Evolutionary conservation across 1,140 invertebrate genomes (phyloP), one percentile per base, ranked within the genome.

Genomic region (Temnothorax nylanderi): DNA sequence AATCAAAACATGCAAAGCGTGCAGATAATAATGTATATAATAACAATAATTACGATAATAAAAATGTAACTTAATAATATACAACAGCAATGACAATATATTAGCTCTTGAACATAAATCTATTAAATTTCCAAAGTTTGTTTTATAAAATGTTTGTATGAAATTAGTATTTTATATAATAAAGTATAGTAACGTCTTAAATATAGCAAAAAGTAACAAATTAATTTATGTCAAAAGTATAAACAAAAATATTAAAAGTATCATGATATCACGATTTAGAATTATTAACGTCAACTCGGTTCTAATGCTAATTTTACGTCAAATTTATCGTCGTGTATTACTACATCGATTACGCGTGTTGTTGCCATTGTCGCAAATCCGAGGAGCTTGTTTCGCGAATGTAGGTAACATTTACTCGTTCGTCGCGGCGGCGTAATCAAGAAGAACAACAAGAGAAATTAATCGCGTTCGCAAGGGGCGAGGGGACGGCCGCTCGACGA

Each of bases 401-500:
- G 80, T 34, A 26, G 26, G 26, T 26, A 58, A 60, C 80, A 74
- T 82, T 82, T 82, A 82, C 80, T 82, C 67, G 44, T 84, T 84
- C 26, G 51, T 34, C 54, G 54, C 4, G 34, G 41, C 21, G 21
- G 44, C 69, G 69, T 74, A 84, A 84, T 84, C 69, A 84, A 84
- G 69, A 75, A 41, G 80, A 75, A 84, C 67, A 82, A 82, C 69
- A 74, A 41, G 54, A 75, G 80, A 60, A 84, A 84, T 84, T 84
- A 84, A 84, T 84, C 80, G 80, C 26, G 49, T 72, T 72, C 78
- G 67, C 41, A 11, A 47, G n/a, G 4, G 13, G 80, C 13, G 34
- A 62, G 26, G 18, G 54, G 54, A 47, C 65, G 54, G 10, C 51
- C 51, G 67, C 51, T 56, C 51, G 41, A 41, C 69, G 80, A 49